A percentile compares a stretch with the other conserved stretches of the same genome.
Conservation (phyloP, 2,113 vertebrate species). For the Gallinago media region DNA sequence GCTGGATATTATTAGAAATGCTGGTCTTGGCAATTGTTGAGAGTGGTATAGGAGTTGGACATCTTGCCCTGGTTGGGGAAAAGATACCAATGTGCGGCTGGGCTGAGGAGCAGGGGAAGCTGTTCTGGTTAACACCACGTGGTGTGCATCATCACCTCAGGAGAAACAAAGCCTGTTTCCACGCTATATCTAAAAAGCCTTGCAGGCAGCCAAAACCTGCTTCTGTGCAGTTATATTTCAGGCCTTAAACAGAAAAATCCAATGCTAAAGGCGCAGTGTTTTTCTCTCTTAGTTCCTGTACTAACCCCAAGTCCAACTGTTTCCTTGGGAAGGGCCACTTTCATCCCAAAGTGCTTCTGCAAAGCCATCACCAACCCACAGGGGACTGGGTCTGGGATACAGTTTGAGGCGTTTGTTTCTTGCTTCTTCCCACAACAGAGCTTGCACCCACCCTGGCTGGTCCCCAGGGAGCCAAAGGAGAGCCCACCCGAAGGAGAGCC, state of each 20-base stretch:
- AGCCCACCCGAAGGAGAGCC: neutral
- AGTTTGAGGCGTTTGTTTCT: neutral
- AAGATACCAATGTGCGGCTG: neutral
- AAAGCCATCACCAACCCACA: neutral
- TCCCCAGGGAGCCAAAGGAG: neutral
- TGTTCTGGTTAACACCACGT: neutral
- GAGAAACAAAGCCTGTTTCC: neutral
- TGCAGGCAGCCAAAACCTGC: neutral
- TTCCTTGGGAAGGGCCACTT: neutral
- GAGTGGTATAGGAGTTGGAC: neutral
- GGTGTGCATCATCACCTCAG: neutral
- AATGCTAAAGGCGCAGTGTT: neutral
- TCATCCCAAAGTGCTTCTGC: neutral
- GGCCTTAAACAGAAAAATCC: neutral
- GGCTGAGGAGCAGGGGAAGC: neutral
- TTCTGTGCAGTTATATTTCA: neutral
- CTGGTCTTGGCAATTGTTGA: neutral
- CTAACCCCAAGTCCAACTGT: neutral
- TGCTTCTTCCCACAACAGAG: fast-evolving
- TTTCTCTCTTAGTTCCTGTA: neutral
- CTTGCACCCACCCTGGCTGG: neutral
- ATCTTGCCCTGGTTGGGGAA: neutral
- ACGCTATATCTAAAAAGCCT: neutral
- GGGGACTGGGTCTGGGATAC: neutral
- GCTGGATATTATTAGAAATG: neutral